Conservation (phyloP, 92 coral and sea anemone genomes). For the Phenganax marumi region DNA sequence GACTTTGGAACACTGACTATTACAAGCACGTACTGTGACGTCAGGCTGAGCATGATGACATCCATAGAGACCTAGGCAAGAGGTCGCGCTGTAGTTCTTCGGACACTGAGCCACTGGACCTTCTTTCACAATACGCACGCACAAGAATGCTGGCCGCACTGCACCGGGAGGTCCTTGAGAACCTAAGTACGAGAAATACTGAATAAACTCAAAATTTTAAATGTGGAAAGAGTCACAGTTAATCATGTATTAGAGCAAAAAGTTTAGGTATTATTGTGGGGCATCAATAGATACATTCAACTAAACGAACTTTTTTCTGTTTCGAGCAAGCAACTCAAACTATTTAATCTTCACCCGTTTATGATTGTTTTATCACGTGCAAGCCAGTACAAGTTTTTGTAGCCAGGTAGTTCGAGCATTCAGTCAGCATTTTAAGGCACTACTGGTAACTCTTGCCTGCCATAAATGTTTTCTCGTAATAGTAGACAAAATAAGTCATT, state of each 20-base stretch:
- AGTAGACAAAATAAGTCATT: too few species aligned
- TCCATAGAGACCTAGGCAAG: slow-evolving; percentile 18
- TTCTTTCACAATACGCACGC: neutral
- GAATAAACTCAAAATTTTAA: neutral
- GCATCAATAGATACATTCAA: neutral
- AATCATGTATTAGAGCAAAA: neutral
- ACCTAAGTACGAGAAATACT: neutral
- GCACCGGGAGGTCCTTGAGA: slow-evolving; percentile 13
- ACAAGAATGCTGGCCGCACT: slow-evolving; percentile 11
- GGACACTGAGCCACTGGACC: slow-evolving; percentile 21
- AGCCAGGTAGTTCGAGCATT: too few species aligned
- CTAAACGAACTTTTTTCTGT: too few species aligned
- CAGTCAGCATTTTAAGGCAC: too few species aligned
- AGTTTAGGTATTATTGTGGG: neutral
- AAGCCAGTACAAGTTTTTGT: too few species aligned
- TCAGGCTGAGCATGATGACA: slow-evolving; percentile 23
- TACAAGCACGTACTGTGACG: slow-evolving; percentile 12
- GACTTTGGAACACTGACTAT: slow-evolving; percentile 19
- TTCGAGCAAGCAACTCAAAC: too few species aligned
- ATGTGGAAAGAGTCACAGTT: neutral
- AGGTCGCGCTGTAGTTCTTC: slow-evolving; percentile 3
- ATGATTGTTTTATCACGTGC: too few species aligned
- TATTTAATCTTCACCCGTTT: too few species aligned
- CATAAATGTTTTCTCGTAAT: too few species aligned
- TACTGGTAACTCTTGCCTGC: too few species aligned